These are phyloP conservation scores for human (Homo sapiens) DNA, from an alignment of 2,113 vertebrate genomes.

Conservation along the genomic window GRCh38 chr4:121958001-121958500, in stretches of 20 bases:
- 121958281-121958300: not conserved
- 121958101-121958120: not conserved
- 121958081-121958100: not conserved
- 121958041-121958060: no score
- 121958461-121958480: constrained; percentile 18
- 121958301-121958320: not conserved
- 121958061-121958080: no score
- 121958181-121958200: not conserved
- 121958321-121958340: not conserved
- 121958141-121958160: not conserved
- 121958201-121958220: not conserved
- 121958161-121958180: not conserved
- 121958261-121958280: not conserved
- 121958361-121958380: not conserved
- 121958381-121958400: not conserved
- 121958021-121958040: no score
- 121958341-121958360: no score
- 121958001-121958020: no score
- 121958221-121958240: not conserved
- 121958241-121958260: not conserved
- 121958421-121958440: not conserved
- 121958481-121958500: constrained; percentile 51
- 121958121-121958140: not conserved
- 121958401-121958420: not conserved
- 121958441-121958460: not conserved